Evolutionary conservation across 35 echinoderm and acorn worm species (phyloP), one percentile per base, ranked within the genome.

Genomic region (Amphiura filiformis): DNA sequence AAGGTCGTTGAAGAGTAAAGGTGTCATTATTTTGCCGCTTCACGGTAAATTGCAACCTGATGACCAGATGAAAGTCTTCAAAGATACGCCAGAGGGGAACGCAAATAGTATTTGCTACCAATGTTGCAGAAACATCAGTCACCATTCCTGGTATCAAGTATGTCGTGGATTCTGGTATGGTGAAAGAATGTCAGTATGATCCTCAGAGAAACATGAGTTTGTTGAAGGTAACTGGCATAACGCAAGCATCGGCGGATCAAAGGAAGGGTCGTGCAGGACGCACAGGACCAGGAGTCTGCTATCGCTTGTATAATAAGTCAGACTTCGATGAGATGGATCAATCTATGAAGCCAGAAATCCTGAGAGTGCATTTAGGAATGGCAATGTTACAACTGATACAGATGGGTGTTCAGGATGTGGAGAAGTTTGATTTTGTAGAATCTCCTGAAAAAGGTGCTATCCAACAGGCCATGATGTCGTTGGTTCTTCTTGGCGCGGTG

Each of bases 51-150:
- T 56, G 78, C 78, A 80, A 41, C 78, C 87, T 36, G 78, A 89
- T 18, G 87, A 89, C 20, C 87, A 89, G 35, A 81, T 81, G 87
- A 81, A 57, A 38, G 79, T 89, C 26, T 89, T 89, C n/a, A 65
- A 18, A 65, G 78, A 76, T 32, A 7, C 87, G 64, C 78, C 40
- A 64, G 1, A 38, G 13, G 78, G 78, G 15, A 89, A 38, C 42
- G 87, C 31, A 89, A 81, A 39, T 49, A 61, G 22, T n/a, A n/a
- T 89, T 89, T 81, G 87, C 78, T 36, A 89, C 87, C 4, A 89
- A 89, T 65, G 79, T 89, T 26, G 87, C 87, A 23, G 87, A 89
- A 37, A 89, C 87, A 3, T 89, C 87, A 65, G 87, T 89, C n/a
- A 89, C 87, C 34, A 89, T 89, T 37, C 37, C 78, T 64, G 87